These are phyloP conservation scores for Litocranius walleri DNA, from an alignment of 2,113 vertebrate genomes.

Conservation along the genomic window DNA sequence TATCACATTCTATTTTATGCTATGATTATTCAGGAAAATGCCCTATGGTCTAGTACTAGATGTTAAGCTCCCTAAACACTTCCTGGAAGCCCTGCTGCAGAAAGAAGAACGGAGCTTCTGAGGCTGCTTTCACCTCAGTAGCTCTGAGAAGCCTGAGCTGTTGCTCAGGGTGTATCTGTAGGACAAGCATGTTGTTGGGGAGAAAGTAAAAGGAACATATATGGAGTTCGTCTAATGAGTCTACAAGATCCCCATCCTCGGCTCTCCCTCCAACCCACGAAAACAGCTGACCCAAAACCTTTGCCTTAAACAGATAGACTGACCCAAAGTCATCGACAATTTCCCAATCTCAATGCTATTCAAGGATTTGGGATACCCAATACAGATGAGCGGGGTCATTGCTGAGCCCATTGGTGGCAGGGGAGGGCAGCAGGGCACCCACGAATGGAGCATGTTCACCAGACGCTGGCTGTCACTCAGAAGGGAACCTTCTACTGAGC, in stretches of 20 bases:
- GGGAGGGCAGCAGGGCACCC: no score
- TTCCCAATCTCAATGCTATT: not conserved
- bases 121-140: not conserved
- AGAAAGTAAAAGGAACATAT: not conserved
- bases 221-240: not conserved
- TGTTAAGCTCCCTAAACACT: not conserved
- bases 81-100: not conserved
- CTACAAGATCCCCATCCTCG: not conserved
- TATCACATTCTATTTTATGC: not conserved
- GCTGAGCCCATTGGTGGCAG: no score
- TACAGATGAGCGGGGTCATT: not conserved
- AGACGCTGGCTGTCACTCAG: not conserved
- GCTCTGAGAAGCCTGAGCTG: not conserved
- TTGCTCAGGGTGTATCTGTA: rapidly evolving
- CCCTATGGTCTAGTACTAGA: not conserved
- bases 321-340: not conserved
- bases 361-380: not conserved
- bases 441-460: rapidly evolving
- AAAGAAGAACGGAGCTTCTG: not conserved
- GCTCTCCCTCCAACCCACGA: not conserved
- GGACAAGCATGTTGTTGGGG: not conserved
- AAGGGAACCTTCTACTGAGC: rapidly evolving
- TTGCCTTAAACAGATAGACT: not conserved
- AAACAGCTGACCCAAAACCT: not conserved
- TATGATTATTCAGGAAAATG: conserved; percentile 3